Percentiles rank a stretch among this genome's conserved stretches.
Evolutionary conservation across 2,113 vertebrate genomes (phyloP).

Genomic region (Propithecus coquereli): DNA sequence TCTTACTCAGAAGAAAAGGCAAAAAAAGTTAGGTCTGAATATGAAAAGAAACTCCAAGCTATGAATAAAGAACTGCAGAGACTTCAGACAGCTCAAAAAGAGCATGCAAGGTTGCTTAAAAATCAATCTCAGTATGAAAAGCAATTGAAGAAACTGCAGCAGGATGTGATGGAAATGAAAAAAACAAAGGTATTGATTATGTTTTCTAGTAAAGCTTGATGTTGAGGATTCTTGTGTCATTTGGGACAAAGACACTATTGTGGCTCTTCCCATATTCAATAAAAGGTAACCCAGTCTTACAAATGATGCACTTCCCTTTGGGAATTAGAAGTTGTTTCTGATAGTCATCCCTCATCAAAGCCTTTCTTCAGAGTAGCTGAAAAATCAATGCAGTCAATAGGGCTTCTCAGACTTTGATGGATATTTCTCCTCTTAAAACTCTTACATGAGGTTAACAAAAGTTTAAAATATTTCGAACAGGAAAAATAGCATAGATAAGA

Average conservation of each 20-base stretch:
- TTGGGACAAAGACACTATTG: background rate
- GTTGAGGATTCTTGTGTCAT: background rate
- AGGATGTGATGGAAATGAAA: slow-evolving; percentile 98
- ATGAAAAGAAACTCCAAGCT: slow-evolving; percentile 94
- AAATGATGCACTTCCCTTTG: background rate
- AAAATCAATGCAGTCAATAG: background rate
- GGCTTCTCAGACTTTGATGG: background rate
- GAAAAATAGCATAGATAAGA: background rate
- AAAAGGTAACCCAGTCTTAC: background rate
- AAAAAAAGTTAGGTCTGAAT: slow-evolving; percentile 94
- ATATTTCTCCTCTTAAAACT: background rate
- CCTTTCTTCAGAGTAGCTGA: background rate
- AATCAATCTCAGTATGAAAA: slow-evolving; percentile 98
- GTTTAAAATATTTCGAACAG: background rate
- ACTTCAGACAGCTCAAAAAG: slow-evolving; percentile 95
- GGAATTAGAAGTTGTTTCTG: background rate
- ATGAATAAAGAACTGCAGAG: slow-evolving; percentile 99
- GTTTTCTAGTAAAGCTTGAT: background rate
- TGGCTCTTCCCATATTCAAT: background rate
- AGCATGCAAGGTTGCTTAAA: slow-evolving; percentile 94
- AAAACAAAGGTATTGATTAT: slow-evolving; percentile 92
- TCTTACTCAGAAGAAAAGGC: slow-evolving; percentile 96
- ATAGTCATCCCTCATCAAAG: background rate
- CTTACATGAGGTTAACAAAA: background rate
- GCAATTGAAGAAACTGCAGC: slow-evolving; percentile 95